Base-by-base conservation (phyloP, 2,113 vertebrate species). In the Callionymus lyra region DNA sequence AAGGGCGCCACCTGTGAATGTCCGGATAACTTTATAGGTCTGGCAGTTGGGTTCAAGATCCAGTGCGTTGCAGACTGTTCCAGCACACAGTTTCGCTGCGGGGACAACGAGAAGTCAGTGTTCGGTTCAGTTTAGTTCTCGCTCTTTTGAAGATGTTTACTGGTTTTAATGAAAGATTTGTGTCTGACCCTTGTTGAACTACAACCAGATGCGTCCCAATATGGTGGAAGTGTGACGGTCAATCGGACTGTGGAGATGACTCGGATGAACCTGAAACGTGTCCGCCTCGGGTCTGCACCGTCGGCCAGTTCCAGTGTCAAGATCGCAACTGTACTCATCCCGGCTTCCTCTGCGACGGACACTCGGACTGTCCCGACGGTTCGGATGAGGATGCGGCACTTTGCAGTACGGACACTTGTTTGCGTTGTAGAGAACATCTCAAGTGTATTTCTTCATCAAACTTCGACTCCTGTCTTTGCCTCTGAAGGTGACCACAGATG, bases 1-100 rank as follows among this genome's bases (percentile, higher is more conserved):
- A 50, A 59, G 36, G 6, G 4, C 8, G 76, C 79, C 10, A 15
- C 59, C 41, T 84, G 82, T 27, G 27, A 69, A 45, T 84, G 82
- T 65, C 82, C 82, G 0, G 79, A 84, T 68, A 59, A 83, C 53
- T 84, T 82, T 48, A 77, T 81, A 2, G 72, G 34, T 21, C 1
- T 82, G 2, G 3, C 41, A 5, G 16, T 81, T 16, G 81, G 79
- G 59, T 79, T 83, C 37, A 68, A 50, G 27, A 54, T 81, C 59
- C 79, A 79, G 56, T 83, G 82, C 56, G 79, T 82, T 1, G 78
- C 81, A 0, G 79, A 84, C 67, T 84, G 82, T 51, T 83, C 79
- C 67, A 84, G 82, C 60, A 84, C 81, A 2, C 77, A 83, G 69
- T 84, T 81, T 59, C 77, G 82, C 65, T 84, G 82, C 42, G 79